Conservation (phyloP, 1,140 invertebrate genomes). For the Caenorhabditis tropicalis region DNA sequence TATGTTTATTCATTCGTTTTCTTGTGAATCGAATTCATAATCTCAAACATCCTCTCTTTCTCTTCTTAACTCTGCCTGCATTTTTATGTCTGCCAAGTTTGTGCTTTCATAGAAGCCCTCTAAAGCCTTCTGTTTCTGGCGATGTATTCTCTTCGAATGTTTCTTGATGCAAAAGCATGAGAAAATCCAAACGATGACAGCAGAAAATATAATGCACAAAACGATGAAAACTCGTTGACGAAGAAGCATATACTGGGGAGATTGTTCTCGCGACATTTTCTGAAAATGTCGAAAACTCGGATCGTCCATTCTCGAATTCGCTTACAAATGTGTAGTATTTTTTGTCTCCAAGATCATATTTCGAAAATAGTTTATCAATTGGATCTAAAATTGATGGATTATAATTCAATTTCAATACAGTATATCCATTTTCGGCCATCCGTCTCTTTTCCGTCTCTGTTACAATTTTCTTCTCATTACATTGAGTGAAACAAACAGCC, state of each 20-base stretch:
- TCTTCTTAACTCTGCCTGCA: slow-evolving; percentile 6
- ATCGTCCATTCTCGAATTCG: background rate
- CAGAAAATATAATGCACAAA: background rate
- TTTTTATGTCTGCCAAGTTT: background rate
- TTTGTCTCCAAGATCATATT: background rate
- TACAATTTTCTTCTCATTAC: slow-evolving; percentile 6
- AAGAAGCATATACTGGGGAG: background rate
- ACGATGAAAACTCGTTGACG: slow-evolving; percentile 8
- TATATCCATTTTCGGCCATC: background rate
- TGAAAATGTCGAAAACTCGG: background rate
- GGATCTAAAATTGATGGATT: slow-evolving; percentile 9
- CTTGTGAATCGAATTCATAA: background rate
- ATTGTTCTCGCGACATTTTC: slow-evolving; percentile 19
- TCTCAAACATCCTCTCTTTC: background rate
- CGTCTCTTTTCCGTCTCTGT: background rate
- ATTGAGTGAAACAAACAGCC: background rate
- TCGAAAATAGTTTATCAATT: background rate
- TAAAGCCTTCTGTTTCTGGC: background rate
- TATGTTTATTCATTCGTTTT: background rate
- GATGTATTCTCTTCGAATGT: slow-evolving; percentile 1
- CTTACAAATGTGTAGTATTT: slow-evolving; percentile 22
- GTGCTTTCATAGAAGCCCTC: slow-evolving; percentile 14
- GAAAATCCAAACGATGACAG: background rate
- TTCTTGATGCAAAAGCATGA: background rate
- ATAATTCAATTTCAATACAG: slow-evolving; percentile 12